A percentile compares a stretch with the other conserved stretches of the same genome.
These are phyloP conservation scores for Pristionchus arcanus DNA, from an alignment of 2,888 invertebrate species.

Conservation along the genomic window DNA sequence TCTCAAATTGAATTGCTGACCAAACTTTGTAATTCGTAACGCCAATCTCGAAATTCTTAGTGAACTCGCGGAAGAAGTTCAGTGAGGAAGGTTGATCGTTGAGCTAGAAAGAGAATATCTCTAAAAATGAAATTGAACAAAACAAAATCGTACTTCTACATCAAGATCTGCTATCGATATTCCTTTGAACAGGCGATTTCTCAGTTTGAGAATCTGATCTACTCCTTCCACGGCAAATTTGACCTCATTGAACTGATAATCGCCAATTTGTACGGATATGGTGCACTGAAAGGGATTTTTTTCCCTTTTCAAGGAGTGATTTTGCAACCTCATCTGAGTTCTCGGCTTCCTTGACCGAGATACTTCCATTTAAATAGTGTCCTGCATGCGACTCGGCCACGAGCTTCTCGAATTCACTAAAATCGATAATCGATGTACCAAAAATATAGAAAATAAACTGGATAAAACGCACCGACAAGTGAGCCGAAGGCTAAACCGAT, in stretches of 20 bases:
- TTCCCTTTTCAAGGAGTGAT: background rate
- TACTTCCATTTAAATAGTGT: background rate
- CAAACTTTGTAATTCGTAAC: background rate
- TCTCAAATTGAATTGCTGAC: background rate
- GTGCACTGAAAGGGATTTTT: background rate
- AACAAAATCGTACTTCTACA: background rate
- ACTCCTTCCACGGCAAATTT: background rate
- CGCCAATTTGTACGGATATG: background rate
- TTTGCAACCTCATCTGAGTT: background rate
- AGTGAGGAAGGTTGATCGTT: background rate
- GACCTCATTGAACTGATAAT: background rate
- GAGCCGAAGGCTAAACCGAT: background rate
- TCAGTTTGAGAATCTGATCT: background rate
- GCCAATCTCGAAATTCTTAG: background rate
- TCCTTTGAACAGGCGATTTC: background rate
- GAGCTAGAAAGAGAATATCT: background rate
- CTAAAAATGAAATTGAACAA: background rate
- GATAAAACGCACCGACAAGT: background rate
- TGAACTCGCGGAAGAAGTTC: background rate
- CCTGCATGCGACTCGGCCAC: background rate
- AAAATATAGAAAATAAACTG: background rate
- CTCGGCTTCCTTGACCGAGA: background rate
- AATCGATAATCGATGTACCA: background rate
- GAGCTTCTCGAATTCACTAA: background rate
- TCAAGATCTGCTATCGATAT: background rate